These are phyloP conservation scores for Syngnathus floridae DNA, from an alignment of 2,113 vertebrate genomes.

Conservation along the genomic window DNA sequence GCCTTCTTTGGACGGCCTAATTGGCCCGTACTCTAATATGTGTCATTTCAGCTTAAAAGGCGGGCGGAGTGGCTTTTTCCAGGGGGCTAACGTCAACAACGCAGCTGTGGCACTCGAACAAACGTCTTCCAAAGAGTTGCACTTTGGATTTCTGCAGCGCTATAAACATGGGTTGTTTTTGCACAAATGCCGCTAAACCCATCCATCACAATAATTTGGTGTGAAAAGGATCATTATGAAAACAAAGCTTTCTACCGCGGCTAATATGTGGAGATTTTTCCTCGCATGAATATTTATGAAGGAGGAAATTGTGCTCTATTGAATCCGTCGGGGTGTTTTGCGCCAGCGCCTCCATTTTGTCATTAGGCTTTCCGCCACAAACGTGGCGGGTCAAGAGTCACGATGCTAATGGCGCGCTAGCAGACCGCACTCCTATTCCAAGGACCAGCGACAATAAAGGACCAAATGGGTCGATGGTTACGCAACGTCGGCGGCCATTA, in stretches of 20 bases:
- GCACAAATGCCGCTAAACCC: background rate
- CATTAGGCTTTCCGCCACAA: slow-evolving; percentile 1
- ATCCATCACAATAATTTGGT: background rate
- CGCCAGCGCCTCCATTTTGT: slow-evolving; percentile 9
- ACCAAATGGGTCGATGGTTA: slow-evolving; percentile 39
- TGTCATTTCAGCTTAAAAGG: slow-evolving; percentile 47
- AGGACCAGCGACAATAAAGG: slow-evolving; percentile 39
- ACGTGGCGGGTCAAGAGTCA: slow-evolving; percentile 27
- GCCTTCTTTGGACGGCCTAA: slow-evolving; percentile 43
- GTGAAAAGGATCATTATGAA: background rate
- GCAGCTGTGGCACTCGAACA: slow-evolving; percentile 29
- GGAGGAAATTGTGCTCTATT: background rate
- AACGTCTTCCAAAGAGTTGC: background rate
- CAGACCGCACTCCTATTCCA: slow-evolving; percentile 33
- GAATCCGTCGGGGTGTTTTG: background rate
- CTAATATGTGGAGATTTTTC: background rate
- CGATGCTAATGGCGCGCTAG: slow-evolving; percentile 24
- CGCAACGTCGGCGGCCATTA: slow-evolving; percentile 33
- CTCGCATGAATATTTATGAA: background rate
- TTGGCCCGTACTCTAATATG: slow-evolving; percentile 34
- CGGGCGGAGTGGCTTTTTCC: slow-evolving; percentile 13
- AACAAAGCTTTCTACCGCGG: background rate
- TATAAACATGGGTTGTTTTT: background rate
- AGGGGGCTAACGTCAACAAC: background rate
- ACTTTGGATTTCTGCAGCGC: too few species aligned